Evolutionary conservation across 2,888 invertebrate species (phyloP).

Genomic region (Mechanitis mazaeus): DNA sequence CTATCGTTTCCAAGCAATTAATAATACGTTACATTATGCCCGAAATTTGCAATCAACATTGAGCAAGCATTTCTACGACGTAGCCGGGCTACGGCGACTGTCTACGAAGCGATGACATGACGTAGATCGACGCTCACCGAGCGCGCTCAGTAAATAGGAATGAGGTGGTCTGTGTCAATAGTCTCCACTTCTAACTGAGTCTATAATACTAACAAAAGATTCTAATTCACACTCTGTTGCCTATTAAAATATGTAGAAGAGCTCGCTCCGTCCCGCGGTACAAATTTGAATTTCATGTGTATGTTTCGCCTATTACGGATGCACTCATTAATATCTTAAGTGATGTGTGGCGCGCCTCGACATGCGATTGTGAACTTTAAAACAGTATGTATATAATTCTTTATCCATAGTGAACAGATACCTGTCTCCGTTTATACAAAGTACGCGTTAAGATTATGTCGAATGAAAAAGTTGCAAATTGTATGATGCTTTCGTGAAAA

Average conservation of each 20-base stretch:
- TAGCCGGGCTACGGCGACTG: conserved; percentile 15
- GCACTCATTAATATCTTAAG: conserved; percentile 77
- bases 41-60: conserved; percentile 21
- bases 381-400: conserved; percentile 32
- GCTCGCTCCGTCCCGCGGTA: conserved; percentile 66
- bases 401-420: conserved; percentile 22
- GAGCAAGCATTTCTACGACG: conserved; percentile 23
- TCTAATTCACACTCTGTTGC: conserved; percentile 76
- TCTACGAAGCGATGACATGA: conserved; percentile 16
- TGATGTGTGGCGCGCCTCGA: conserved; percentile 59
- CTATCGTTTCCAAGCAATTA: conserved; percentile 11
- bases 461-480: conserved; percentile 73
- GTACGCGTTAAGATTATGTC: conserved; percentile 67
- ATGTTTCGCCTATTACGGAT: conserved; percentile 76
- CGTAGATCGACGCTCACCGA: conserved; percentile 6
- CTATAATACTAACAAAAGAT: conserved; percentile 73
- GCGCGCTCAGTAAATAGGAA: conserved; percentile 6
- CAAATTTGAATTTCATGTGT: conserved; percentile 77
- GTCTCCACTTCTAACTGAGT: conserved; percentile 44
- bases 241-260: conserved; percentile 75
- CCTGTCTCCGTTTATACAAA: conserved; percentile 55
- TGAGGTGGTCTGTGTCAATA: background rate
- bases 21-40: conserved; percentile 13
- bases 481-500: conserved; percentile 69
- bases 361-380: conserved; percentile 50